Evolutionary conservation across 2,888 invertebrate species (phyloP).

Genomic region (Trissolcus brochymenae): DNA sequence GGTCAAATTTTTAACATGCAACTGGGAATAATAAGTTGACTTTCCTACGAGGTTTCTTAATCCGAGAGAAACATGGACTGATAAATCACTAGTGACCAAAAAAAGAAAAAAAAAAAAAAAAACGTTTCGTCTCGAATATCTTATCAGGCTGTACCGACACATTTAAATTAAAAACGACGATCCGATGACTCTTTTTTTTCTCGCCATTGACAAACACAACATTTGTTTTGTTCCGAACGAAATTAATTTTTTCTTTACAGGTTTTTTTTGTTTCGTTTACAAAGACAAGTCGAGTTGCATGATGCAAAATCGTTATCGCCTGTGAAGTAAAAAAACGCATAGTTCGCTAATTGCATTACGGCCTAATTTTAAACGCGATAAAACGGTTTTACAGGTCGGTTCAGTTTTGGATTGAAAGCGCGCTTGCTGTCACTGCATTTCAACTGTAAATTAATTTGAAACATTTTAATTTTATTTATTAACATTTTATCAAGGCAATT

Average conservation of each 20-base stretch:
- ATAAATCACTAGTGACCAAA: slow-evolving; percentile 43
- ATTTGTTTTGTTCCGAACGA: not conserved
- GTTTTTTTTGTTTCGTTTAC: no score
- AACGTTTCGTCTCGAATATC: slow-evolving; percentile 38
- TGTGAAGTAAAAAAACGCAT: not conserved
- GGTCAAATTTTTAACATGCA: no score
- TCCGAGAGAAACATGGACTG: slow-evolving; percentile 42
- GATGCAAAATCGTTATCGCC: not conserved
- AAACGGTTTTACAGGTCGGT: no score
- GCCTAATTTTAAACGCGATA: no score
- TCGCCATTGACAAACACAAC: not conserved
- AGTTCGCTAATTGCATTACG: not conserved
- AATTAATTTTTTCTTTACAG: slow-evolving; percentile 4
- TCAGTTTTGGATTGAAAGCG: no score
- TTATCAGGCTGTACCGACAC: slow-evolving; percentile 43
- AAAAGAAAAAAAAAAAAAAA: no score
- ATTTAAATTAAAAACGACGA: slow-evolving; percentile 32
- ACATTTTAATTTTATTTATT: no score
- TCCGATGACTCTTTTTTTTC: slow-evolving; percentile 26
- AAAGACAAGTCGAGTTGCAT: not conserved
- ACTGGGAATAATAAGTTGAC: no score
- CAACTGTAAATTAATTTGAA: no score
- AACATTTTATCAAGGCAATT: no score
- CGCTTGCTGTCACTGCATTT: no score
- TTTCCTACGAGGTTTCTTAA: slow-evolving; percentile 27